Base-by-base conservation (phyloP, 2,797 vertebrate genomes). In the Furcifer pardalis region DNA sequence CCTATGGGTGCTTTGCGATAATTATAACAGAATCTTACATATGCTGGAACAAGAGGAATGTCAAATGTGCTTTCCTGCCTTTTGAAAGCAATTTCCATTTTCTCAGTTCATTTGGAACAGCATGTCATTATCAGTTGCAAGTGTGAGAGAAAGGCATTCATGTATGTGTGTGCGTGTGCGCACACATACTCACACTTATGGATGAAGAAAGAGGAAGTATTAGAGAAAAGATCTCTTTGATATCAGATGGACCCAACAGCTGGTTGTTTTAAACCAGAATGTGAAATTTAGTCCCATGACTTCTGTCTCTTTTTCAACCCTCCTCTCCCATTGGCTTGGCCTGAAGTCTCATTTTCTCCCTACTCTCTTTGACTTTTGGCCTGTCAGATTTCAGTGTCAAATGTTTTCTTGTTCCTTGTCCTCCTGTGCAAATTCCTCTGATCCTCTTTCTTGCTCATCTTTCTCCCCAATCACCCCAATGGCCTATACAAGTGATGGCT, bases 71-170 rank as follows among this genome's bases (percentile, higher is more conserved):
- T 93, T 92, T 79, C 82, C 89, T 93, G 91, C 89, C 87, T 92
- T 92, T 88, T 76, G 88, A 94, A 95, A 88, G 88, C 86, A 89
- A 94, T 96, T 95, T 92, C 92, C 87, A 88, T 93, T 95, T 93
- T 94, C 92, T 94, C 91, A 84, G 89, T 91, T 94, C 89, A 77
- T 91, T 93, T 91, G 89, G 91, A 95, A 84, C 87, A 85, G 89
- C 84, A 66, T 88, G 69, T 84, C 79, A 84, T 92, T 94, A 92
- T 89, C 88, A 85, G 90, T 81, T 92, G 91, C 92, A 95, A 94
- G 94, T 94, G 94, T 87, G 91, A 93, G 91, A 87, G 72, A 82
- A 56, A 44, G 52, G 12, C 21, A 69, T 0, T 0, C 40, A 21
- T 52, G 15, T 86, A 74, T 74, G 42, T 76, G 83, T 59, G 77